Base-by-base conservation (phyloP, 2,113 vertebrate species). In the Acrocephalus kingi region DNA sequence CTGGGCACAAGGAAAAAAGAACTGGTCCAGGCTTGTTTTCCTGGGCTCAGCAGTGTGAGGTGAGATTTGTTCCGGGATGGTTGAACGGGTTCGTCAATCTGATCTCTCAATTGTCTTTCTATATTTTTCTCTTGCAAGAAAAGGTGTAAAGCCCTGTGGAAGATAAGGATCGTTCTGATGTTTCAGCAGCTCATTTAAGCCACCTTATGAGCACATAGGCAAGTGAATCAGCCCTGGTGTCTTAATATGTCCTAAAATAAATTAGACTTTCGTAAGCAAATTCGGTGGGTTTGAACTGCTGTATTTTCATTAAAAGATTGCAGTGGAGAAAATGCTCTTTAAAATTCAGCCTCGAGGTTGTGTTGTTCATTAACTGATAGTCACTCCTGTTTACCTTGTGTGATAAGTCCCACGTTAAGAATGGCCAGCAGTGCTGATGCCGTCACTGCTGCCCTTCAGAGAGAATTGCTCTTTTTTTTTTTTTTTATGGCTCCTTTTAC, bases 331-430 rank as follows among this genome's bases (percentile, higher is more conserved):
- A 86, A 69, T 3, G 7, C 69, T 82, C 81, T 90, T 96, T 68
- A 74, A 67, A 84, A 88, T 75, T 81, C 90, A 84, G 67, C 94
- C 96, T 79, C 7, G 33, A 66, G 95, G 41, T 75, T 84, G 76
- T 90, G 94, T 82, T 95, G 90, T 93, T 96, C 94, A 94, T 96
- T 96, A 96, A 96, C 96, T 86, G 89, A 72, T 84, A 58, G 83
- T 94, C 80, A 13, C 92, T 96, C 74, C 90, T 91, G 96, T 96
- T 93, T 95, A 68, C 94, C 89, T 41, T 90, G 62, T 10, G 90
- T 45, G 94, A 92, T 96, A 94, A 97, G 93, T 64, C 12, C 85
- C 2, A 56, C 0, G 30, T 20, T 80, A 27, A 80, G 93, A 83
- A 74, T 43, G 92, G 85, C 61, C 51, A 81, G 17, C 68, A 64